A percentile compares a stretch with the other conserved stretches of the same genome.
These are phyloP conservation scores for Nylanderia fulva DNA, from an alignment of 1,140 invertebrate genomes.

Conservation along the genomic window DNA sequence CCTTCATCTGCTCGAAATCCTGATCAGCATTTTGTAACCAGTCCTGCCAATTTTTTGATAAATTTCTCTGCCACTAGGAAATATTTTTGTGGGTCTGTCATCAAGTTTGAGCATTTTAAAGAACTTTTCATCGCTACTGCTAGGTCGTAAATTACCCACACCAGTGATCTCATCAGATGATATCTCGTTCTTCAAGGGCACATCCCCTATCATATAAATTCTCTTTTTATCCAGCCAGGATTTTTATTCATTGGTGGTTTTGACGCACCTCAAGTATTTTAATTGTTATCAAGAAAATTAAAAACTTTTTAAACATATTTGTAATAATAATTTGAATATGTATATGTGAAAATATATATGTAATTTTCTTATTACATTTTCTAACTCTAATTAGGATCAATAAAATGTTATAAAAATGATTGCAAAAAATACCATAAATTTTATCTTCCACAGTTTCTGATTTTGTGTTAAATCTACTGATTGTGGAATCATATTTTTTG, in stretches of 20 bases:
- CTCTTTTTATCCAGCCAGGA: constrained; percentile 69
- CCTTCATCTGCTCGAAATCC: constrained; percentile 68
- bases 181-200: constrained; percentile 7
- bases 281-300: constrained; percentile 2
- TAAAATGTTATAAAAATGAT: not conserved
- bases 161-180: constrained; percentile 70
- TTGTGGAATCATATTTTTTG: constrained; percentile 57
- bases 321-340: not conserved
- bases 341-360: not conserved
- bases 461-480: constrained; percentile 47
- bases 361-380: not conserved
- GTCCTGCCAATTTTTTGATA: constrained; percentile 78
- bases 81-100: constrained; percentile 65
- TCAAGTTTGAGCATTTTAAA: constrained; percentile 68
- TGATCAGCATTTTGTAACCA: constrained; percentile 76
- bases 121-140: constrained; percentile 74
- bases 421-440: constrained; percentile 63
- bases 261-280: constrained; percentile 38
- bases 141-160: constrained; percentile 66
- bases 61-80: constrained; percentile 75
- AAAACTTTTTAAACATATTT: not conserved
- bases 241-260: constrained; percentile 57
- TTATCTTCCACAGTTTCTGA: constrained; percentile 58
- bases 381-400: not conserved
- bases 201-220: constrained; percentile 66